Evolutionary conservation across 2,797 vertebrate species (phyloP), one percentile per base, ranked within the genome.

Genomic region (Poecile montanus): DNA sequence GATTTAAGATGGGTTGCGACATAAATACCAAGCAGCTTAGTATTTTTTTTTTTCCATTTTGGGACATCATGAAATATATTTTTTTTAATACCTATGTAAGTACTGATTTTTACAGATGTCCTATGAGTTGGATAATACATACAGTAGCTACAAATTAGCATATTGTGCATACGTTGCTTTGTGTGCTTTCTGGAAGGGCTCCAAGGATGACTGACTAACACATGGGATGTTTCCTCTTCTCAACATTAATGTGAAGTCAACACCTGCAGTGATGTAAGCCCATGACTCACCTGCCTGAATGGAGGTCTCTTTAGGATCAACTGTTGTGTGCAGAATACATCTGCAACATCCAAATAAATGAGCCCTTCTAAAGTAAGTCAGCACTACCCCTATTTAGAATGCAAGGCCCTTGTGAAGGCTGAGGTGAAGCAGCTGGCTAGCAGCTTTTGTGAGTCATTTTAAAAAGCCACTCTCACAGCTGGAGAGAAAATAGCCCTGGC

Each of bases 381-480:
- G 96, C 96, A 19, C 74, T 90, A 92, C 88, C 87, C 36, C 96
- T 96, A 91, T 96, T 97, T 96, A 97, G 86, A 94, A 98, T 96
- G 96, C 97, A 97, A 88, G 75, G 95, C 94, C 92, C 89, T 97
- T 88, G 95, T 94, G 92, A 91, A 95, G 93, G 97, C 96, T 95
- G 95, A 97, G 97, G 97, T 95, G 95, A 95, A 96, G 96, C 98
- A 98, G 98, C 97, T 97, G 97, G 96, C 95, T 97, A 95, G 96
- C 97, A 96, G 98, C 97, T 97, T 97, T 96, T 96, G 95, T 84
- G 51, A 94, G 94, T 93, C 97, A 88, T 95, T 96, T 94, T 97
- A 95, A 97, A 97, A 97, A 93, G 96, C 96, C 96, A 95, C 97
- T 91, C 89, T 97, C 98, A 97, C 98, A 98, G 98, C 98, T 98